Conservation (phyloP, 1,140 invertebrate species). For the Drosophila ohnishii region DNA sequence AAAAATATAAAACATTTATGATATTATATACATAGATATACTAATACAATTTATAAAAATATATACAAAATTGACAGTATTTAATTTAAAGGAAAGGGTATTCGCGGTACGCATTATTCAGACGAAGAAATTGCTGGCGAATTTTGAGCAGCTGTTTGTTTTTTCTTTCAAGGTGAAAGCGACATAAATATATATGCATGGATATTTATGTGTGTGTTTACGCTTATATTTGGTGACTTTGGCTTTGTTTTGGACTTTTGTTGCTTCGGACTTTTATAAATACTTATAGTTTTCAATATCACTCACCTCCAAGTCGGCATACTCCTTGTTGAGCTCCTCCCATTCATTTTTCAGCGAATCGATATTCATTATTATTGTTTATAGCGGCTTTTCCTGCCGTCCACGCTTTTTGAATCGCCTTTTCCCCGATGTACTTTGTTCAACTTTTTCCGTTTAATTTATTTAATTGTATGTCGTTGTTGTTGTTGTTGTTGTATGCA, state of each 20-base stretch:
- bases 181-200: constrained; percentile 7
- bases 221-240: constrained; percentile 1
- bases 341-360: constrained; percentile 85
- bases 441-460: constrained; percentile 10
- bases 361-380: constrained; percentile 60
- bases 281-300: not conserved
- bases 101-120: not conserved
- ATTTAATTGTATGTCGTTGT: constrained; percentile 16
- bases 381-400: constrained; percentile 22
- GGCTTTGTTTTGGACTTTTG: constrained; percentile 9
- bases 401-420: constrained; percentile 2
- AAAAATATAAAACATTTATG: too few species aligned
- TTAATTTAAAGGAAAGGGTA: not conserved
- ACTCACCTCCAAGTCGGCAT: constrained; percentile 86
- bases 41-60: too few species aligned
- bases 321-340: constrained; percentile 87
- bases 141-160: constrained; percentile 54
- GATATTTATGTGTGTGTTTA: constrained; percentile 15
- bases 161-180: constrained; percentile 44
- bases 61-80: too few species aligned
- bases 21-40: too few species aligned
- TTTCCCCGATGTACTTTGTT: constrained; percentile 12
- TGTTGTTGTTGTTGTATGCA: constrained; percentile 41
- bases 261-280: not conserved
- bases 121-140: not conserved